A percentile compares a stretch with the other conserved stretches of the same genome.
phyloP scores from a whole-genome alignment of 2,797 vertebrate species.

The Arctocebus calabarensis region DNA sequence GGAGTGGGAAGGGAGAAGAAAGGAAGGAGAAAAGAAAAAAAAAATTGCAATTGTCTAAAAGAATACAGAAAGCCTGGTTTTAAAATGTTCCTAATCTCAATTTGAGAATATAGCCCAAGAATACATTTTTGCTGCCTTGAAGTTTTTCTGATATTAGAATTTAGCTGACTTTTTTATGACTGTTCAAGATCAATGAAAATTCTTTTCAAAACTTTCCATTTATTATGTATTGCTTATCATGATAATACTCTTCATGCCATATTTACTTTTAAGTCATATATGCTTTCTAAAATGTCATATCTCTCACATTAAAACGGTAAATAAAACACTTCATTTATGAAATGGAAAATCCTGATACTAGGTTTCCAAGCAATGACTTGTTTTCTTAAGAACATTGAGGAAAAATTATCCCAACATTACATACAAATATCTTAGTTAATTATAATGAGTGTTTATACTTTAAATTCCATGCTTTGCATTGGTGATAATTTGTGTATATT shows the following conservation, averaged over 20 bases:
- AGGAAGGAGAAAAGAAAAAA: not conserved
- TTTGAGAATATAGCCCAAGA: not conserved
- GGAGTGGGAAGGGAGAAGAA: not conserved
- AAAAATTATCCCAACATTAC: not conserved
- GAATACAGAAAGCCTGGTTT: not conserved
- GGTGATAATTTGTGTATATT: not conserved
- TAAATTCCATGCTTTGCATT: constrained; percentile 6
- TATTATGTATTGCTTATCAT: not conserved
- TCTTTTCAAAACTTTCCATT: not conserved
- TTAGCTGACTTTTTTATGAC: not conserved
- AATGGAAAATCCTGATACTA: not conserved
- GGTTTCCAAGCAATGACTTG: not conserved
- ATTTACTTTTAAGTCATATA: constrained; percentile 3
- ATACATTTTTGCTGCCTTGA: not conserved
- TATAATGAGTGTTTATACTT: constrained; percentile 1
- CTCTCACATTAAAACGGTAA: constrained; percentile 13
- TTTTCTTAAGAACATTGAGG: not conserved
- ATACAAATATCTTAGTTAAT: constrained; percentile 28
- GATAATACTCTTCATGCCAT: not conserved
- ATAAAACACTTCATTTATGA: not conserved
- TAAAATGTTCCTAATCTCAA: not conserved
- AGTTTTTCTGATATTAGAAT: not conserved
- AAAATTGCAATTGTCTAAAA: not conserved
- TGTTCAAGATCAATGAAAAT: not conserved
- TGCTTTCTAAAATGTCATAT: not conserved